Conservation (phyloP, 2,113 vertebrate species). For the Trogon melanurus region DNA sequence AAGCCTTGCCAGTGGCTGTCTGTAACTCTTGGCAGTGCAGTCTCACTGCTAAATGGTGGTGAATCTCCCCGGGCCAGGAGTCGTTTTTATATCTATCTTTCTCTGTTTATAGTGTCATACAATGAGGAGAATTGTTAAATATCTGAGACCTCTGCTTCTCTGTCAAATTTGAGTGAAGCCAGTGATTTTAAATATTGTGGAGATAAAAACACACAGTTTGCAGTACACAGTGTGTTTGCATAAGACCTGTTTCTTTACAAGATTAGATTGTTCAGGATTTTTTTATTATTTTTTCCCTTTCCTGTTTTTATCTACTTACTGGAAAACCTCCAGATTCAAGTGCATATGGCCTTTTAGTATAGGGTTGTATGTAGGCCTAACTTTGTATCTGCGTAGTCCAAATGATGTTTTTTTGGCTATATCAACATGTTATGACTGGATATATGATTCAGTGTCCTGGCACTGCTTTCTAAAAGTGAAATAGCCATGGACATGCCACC, state of each 20-base stretch:
- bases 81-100: background rate
- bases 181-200: background rate
- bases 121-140: background rate
- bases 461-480: background rate
- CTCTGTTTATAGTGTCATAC: background rate
- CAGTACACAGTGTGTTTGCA: background rate
- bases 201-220: background rate
- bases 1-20: background rate
- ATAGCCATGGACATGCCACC: background rate
- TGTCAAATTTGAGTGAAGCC: background rate
- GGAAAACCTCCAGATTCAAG: background rate
- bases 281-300: background rate
- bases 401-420: background rate
- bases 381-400: background rate
- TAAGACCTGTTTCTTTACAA: background rate
- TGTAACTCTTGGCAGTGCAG: background rate
- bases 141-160: background rate
- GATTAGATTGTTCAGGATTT: background rate
- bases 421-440: background rate
- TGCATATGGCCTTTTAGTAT: background rate
- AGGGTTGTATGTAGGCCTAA: background rate
- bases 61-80: background rate
- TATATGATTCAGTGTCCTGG: background rate
- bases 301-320: background rate
- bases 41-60: fast-evolving